Conservation (phyloP, 2,797 vertebrate genomes). For the Myotis pilosus region DNA sequence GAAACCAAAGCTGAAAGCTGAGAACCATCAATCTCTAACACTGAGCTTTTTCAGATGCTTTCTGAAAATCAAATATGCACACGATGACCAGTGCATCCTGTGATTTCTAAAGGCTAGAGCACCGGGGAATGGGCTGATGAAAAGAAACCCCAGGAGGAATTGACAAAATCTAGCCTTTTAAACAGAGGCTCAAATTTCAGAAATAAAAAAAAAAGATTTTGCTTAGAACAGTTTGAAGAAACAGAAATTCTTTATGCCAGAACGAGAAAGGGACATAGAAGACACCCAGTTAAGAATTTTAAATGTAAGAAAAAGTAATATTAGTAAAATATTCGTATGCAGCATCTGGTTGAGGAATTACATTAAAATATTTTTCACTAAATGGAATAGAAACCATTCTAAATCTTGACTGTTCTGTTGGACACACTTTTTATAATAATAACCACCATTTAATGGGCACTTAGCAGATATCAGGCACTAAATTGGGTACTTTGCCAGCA, state of each 20-base stretch:
- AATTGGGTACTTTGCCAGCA: background rate
- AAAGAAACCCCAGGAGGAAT: constrained; percentile 16
- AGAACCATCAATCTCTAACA: constrained; percentile 41
- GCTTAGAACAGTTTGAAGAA: constrained; percentile 17
- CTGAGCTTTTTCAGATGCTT: constrained; percentile 53
- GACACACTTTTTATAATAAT: background rate
- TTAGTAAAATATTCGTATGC: background rate
- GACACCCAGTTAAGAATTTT: background rate
- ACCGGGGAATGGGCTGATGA: background rate
- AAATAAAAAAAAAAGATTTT: constrained; percentile 56
- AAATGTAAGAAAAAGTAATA: background rate
- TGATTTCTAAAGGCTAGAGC: constrained; percentile 45
- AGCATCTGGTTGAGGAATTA: background rate
- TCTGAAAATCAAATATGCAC: constrained; percentile 13
- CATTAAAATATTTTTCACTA: background rate
- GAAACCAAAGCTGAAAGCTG: constrained; percentile 66
- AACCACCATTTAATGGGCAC: background rate
- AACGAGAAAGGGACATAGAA: background rate
- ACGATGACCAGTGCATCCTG: background rate
- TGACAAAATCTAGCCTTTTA: constrained; percentile 44
- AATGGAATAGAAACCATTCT: background rate
- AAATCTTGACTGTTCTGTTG: background rate
- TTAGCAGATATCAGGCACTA: background rate
- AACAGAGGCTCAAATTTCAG: constrained; percentile 46
- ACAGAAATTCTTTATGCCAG: background rate